Evolutionary conservation across 2,797 vertebrate genomes (phyloP).

Genomic region (Enteromius afrohamiltoni): DNA sequence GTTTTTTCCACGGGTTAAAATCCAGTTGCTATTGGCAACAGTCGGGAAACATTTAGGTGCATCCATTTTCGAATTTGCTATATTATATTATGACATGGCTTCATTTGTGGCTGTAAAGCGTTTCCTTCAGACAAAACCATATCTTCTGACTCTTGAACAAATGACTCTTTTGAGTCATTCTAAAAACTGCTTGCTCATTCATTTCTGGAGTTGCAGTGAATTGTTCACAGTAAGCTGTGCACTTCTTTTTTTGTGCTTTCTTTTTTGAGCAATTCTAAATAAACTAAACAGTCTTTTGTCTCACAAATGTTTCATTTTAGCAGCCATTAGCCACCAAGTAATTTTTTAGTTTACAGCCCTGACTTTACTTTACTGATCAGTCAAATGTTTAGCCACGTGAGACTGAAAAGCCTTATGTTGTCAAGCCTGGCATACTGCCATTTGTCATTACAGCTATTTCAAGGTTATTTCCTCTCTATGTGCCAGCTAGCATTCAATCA

Average conservation of each 20-base stretch:
- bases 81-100: neutral
- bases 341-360: neutral
- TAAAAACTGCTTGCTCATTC: neutral
- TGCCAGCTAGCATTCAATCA: slow-evolving; percentile 45
- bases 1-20: neutral
- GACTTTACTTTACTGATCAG: neutral
- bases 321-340: neutral
- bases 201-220: neutral
- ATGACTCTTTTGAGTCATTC: neutral
- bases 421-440: neutral
- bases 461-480: slow-evolving; percentile 47
- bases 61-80: neutral
- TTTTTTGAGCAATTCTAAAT: neutral
- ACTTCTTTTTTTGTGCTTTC: neutral
- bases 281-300: neutral
- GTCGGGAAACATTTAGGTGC: neutral
- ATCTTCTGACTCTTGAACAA: neutral
- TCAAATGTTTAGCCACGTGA: neutral
- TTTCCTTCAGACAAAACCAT: neutral
- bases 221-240: neutral
- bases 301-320: neutral
- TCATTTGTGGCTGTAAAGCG: neutral
- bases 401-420: neutral
- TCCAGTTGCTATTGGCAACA: neutral
- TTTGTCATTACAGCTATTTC: slow-evolving; percentile 15